phyloP scores from a whole-genome alignment of 1,140 invertebrate species.

The Brachionus calyciflorus region DNA sequence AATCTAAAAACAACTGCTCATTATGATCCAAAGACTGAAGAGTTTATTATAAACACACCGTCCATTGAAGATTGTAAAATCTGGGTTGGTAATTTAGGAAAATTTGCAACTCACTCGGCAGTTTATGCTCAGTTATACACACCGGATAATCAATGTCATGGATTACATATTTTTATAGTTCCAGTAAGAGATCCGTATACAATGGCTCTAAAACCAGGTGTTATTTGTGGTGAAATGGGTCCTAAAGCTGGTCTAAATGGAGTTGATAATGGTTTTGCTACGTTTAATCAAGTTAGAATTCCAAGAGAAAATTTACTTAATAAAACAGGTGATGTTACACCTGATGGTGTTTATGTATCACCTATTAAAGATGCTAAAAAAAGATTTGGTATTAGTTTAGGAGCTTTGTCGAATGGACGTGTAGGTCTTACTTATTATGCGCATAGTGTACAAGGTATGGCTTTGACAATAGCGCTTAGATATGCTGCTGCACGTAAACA shows the following conservation, averaged over 20 bases:
- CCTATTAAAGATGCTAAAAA: constrained; percentile 62
- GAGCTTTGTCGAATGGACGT: constrained; percentile 78
- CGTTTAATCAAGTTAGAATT: constrained; percentile 80
- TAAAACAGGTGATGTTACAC: constrained; percentile 78
- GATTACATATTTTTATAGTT: constrained; percentile 79
- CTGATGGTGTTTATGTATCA: constrained; percentile 76
- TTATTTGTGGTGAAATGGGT: constrained; percentile 80
- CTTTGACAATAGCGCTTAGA: constrained; percentile 77
- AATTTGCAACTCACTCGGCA: constrained; percentile 76
- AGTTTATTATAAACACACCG: constrained; percentile 84
- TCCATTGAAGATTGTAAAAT: constrained; percentile 91
- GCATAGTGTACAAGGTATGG: constrained; percentile 68
- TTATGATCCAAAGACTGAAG: constrained; percentile 72
- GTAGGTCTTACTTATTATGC: constrained; percentile 70
- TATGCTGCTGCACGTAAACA: constrained; percentile 85
- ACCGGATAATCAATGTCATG: constrained; percentile 74
- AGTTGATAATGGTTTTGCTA: constrained; percentile 59
- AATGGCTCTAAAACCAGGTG: constrained; percentile 70
- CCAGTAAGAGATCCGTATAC: constrained; percentile 76
- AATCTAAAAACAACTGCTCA: constrained; percentile 83
- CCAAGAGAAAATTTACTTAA: constrained; percentile 78
- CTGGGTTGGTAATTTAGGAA: constrained; percentile 75
- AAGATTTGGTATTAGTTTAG: constrained; percentile 65
- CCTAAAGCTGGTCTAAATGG: constrained; percentile 65
- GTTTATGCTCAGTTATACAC: constrained; percentile 84